Conservation (phyloP, 2,888 invertebrate genomes). For the Eurois occulta region DNA sequence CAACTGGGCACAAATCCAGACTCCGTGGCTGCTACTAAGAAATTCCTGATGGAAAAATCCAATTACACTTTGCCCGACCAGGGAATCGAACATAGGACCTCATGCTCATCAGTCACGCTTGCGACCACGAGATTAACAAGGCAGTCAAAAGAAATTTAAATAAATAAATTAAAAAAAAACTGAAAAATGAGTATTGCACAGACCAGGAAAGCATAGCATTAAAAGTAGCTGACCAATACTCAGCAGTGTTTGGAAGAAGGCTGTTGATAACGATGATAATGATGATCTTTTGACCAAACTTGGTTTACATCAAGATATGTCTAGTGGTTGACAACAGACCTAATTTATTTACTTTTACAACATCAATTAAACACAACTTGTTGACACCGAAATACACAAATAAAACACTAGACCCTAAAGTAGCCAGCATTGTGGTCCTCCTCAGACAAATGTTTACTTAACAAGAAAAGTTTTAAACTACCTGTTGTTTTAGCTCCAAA, state of each 20-base stretch:
- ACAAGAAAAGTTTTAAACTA: conserved; percentile 39
- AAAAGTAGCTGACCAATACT: not conserved
- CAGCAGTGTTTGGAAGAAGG: not conserved
- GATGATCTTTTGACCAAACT: not conserved
- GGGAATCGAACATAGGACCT: not conserved
- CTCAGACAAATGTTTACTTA: conserved; percentile 46
- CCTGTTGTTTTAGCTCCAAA: conserved; percentile 38
- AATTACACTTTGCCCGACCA: not conserved
- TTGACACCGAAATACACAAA: conserved; percentile 28
- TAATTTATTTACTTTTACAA: not conserved
- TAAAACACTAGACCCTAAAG: conserved; percentile 35
- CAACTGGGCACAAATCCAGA: no score
- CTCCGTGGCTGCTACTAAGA: no score
- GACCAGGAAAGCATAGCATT: not conserved
- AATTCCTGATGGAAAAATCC: not conserved
- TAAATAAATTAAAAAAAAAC: not conserved
- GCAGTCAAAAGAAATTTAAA: not conserved
- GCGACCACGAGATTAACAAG: not conserved
- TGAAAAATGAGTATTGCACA: not conserved
- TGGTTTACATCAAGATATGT: not conserved
- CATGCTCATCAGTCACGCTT: not conserved
- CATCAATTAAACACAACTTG: conserved; percentile 9
- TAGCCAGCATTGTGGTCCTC: conserved; percentile 28
- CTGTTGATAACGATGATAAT: not conserved
- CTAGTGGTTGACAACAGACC: not conserved